Evolutionary conservation across 2,797 vertebrate species (phyloP).

Genomic region (Chiloscyllium punctatum): DNA sequence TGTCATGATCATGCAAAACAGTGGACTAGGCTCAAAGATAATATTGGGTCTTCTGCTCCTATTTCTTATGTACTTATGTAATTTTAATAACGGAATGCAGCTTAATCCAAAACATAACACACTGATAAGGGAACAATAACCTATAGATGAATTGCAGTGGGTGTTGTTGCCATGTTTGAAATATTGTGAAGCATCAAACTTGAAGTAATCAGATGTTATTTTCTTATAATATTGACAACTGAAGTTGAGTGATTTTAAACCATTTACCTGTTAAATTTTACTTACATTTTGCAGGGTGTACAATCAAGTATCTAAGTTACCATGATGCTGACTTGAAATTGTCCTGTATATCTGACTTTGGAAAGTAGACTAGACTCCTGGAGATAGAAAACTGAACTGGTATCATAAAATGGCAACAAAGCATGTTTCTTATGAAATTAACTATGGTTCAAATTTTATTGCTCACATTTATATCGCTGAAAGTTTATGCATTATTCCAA

Average conservation of each 20-base stretch:
- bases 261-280: background rate
- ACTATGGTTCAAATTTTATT: background rate
- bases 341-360: background rate
- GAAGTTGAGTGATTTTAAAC: background rate
- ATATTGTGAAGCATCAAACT: background rate
- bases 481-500: background rate
- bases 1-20: too few relatives aligned
- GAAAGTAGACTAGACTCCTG: background rate
- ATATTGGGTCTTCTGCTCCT: too few relatives aligned
- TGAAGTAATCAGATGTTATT: background rate
- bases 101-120: background rate
- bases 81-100: background rate
- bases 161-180: background rate
- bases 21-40: too few relatives aligned
- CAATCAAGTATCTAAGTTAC: background rate
- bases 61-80: background rate
- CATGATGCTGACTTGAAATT: background rate
- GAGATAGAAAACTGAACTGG: background rate
- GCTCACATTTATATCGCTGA: background rate
- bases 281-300: background rate
- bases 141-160: background rate
- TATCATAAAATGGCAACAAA: background rate
- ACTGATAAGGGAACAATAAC: constrained; percentile 13
- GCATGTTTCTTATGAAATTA: background rate
- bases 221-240: background rate